Percentiles rank a stretch among this genome's conserved stretches.
These are phyloP conservation scores for Bergia puertoricense DNA, from an alignment of 92 coral and sea anemone genomes.

Conservation along the genomic window DNA sequence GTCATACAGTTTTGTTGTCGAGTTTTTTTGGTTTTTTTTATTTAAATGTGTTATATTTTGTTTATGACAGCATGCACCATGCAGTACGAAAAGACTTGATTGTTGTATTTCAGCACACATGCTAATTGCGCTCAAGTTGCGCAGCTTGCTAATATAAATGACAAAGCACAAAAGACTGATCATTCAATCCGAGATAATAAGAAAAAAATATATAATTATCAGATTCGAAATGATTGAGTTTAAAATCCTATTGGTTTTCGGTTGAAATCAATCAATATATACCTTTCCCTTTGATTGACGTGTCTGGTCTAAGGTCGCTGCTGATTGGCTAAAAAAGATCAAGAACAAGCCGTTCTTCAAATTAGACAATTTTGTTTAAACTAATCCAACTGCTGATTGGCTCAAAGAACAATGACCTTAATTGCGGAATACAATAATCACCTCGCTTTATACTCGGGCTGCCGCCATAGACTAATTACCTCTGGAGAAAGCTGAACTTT, in stretches of 20 bases:
- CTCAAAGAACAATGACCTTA: constrained; percentile 34
- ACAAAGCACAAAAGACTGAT: not conserved
- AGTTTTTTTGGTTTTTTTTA: not conserved
- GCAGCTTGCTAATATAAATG: not conserved
- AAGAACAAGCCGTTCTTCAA: constrained; percentile 37
- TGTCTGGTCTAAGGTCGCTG: constrained; percentile 33
- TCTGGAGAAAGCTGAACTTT: constrained; percentile 28
- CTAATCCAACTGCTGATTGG: constrained; percentile 32
- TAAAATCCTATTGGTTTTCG: constrained; percentile 20
- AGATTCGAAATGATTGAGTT: constrained; percentile 31
- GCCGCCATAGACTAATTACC: constrained; percentile 50
- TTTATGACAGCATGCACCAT: not conserved
- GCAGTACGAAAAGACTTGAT: constrained; percentile 3
- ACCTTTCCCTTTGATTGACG: constrained; percentile 71
- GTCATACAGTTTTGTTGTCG: too few relatives aligned
- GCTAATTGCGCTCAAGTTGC: constrained; percentile 33
- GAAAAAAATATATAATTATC: constrained; percentile 14
- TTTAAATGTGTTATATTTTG: not conserved
- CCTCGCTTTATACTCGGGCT: constrained; percentile 26
- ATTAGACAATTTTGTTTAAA: constrained; percentile 31
- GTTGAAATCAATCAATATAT: constrained; percentile 34
- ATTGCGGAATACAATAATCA: constrained; percentile 46
- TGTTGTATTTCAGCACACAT: not conserved
- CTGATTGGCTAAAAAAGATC: constrained; percentile 62
- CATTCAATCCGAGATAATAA: constrained; percentile 7